These are phyloP conservation scores for Acinonyx jubatus DNA, from an alignment of 2,113 vertebrate species.

Conservation along the genomic window DNA sequence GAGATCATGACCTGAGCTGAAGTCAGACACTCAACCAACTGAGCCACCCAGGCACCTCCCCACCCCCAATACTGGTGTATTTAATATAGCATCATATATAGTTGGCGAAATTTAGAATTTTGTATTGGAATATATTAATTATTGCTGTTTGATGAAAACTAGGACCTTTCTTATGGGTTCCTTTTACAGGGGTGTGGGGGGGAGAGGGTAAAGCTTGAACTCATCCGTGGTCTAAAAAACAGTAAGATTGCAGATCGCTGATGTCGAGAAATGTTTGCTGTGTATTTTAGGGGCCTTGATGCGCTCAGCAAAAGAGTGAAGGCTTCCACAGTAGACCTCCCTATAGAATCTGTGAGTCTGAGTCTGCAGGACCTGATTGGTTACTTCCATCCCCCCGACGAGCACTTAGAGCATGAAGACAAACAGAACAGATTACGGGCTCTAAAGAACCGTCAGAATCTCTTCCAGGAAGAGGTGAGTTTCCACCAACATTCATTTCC, in stretches of 20 bases:
- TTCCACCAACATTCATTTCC: fast-evolving
- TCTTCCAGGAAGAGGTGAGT: slow-evolving; percentile 97
- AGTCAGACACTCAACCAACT: no score
- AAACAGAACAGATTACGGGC: slow-evolving; percentile 96
- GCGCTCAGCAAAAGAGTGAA: slow-evolving; percentile 91
- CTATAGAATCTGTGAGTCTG: slow-evolving; percentile 94
- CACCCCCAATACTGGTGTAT: neutral
- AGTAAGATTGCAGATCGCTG: neutral
- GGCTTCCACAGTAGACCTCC: slow-evolving; percentile 87
- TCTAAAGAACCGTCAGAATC: slow-evolving; percentile 97
- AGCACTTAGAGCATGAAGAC: slow-evolving; percentile 96
- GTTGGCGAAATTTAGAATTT: neutral
- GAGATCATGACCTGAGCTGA: no score
- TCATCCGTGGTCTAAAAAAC: fast-evolving
- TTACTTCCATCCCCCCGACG: slow-evolving; percentile 96
- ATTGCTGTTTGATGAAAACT: neutral
- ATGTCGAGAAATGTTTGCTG: neutral
- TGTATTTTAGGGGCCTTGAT: slow-evolving; percentile 91
- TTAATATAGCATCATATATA: neutral
- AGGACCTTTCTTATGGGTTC: neutral
- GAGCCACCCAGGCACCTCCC: no score
- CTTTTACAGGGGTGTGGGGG: neutral
- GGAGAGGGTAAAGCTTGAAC: neutral
- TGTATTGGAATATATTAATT: neutral
- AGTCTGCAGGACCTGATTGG: slow-evolving; percentile 96